These are phyloP conservation scores for Cranoglanis bouderius DNA, from an alignment of 2,113 vertebrate species.

Conservation along the genomic window DNA sequence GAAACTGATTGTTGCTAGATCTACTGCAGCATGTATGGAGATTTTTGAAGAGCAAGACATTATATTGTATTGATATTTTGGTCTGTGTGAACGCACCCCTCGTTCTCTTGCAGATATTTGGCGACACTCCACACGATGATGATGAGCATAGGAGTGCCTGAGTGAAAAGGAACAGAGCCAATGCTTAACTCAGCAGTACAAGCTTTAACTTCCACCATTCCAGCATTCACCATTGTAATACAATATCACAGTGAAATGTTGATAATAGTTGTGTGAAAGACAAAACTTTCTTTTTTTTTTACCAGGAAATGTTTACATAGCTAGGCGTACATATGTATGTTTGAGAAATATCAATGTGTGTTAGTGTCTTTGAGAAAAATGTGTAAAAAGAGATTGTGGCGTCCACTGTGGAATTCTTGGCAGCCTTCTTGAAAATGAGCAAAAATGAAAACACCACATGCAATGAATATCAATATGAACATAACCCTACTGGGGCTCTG, in stretches of 20 bases:
- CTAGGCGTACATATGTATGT: background rate
- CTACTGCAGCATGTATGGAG: background rate
- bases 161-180: constrained; percentile 26
- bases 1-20: background rate
- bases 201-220: background rate
- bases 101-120: constrained; percentile 84
- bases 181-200: background rate
- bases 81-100: constrained; percentile 75
- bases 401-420: background rate
- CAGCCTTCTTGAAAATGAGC: background rate
- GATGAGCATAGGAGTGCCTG: constrained; percentile 81
- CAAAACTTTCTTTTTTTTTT: background rate
- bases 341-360: background rate
- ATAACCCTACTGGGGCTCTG: background rate
- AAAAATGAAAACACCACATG: background rate
- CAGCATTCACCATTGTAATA: background rate
- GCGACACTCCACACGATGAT: constrained; percentile 81
- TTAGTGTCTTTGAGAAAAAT: background rate
- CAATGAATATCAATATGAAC: background rate
- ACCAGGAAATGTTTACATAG: constrained; percentile 2
- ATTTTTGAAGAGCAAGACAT: background rate
- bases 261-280: background rate
- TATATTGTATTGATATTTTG: background rate
- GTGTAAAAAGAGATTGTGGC: background rate
- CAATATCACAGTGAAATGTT: background rate